Evolutionary conservation across 35 echinoderm and acorn worm species (phyloP).

Genomic region (Heliocidaris tuberculata): DNA sequence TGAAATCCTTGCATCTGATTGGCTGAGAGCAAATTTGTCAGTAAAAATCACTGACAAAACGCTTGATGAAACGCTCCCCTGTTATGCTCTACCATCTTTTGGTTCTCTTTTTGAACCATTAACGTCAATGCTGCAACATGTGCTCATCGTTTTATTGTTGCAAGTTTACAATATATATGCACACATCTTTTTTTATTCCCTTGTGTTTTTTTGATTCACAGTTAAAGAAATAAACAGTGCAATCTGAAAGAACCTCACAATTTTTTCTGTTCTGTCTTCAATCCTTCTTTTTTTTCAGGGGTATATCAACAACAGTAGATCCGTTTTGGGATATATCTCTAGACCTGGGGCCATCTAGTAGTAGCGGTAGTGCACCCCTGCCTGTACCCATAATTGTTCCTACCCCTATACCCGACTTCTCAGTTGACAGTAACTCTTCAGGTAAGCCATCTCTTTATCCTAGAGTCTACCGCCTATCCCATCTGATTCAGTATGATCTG

Average conservation of each 20-base stretch:
- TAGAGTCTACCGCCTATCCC: too few species aligned
- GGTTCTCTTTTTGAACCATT: too few species aligned
- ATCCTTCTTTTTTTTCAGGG: slow-evolving; percentile 57
- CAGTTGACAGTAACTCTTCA: slow-evolving; percentile 92
- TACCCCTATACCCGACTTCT: slow-evolving; percentile 58
- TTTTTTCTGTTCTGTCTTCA: not conserved
- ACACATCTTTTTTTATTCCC: not conserved
- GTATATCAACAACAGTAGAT: slow-evolving; percentile 94
- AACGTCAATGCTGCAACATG: too few species aligned
- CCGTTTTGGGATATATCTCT: slow-evolving; percentile 99
- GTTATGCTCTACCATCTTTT: too few species aligned
- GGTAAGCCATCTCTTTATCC: slow-evolving; percentile 52
- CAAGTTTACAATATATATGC: not conserved
- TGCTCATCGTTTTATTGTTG: not conserved
- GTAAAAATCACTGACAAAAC: too few species aligned
- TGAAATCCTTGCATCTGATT: too few species aligned
- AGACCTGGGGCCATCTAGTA: slow-evolving; percentile 90
- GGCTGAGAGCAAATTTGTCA: too few species aligned
- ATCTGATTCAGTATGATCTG: too few species aligned
- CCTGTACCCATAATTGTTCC: slow-evolving; percentile 37
- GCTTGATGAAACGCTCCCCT: too few species aligned
- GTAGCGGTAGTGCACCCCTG: slow-evolving; percentile 48
- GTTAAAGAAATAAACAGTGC: too few species aligned
- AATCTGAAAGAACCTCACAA: too few species aligned
- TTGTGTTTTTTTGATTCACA: not conserved